These are phyloP conservation scores for Drosophila quadrilineata DNA, from an alignment of 1,140 invertebrate genomes.

Conservation along the genomic window DNA sequence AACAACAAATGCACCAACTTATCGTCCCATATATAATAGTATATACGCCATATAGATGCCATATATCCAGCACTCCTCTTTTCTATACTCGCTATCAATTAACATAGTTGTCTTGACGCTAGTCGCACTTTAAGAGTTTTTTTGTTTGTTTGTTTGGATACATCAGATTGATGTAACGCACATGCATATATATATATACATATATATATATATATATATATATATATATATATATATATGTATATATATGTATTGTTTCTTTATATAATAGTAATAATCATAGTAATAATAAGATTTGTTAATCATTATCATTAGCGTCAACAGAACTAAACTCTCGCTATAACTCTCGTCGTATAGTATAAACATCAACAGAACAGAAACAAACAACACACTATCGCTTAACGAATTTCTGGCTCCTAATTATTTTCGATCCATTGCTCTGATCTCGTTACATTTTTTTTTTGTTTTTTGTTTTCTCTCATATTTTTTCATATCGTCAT, in stretches of 20 bases:
- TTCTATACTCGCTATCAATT: slow-evolving; percentile 43
- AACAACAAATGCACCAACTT: slow-evolving; percentile 77
- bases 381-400: slow-evolving; percentile 74
- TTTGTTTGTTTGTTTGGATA: no score
- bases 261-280: no score
- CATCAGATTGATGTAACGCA: slow-evolving; percentile 5
- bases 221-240: slow-evolving; percentile 41
- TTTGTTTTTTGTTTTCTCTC: neutral
- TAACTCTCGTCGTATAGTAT: slow-evolving; percentile 76
- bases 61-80: slow-evolving; percentile 27
- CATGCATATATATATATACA: slow-evolving; percentile 11
- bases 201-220: slow-evolving; percentile 31
- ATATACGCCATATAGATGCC: no score
- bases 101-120: slow-evolving; percentile 34
- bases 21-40: no score
- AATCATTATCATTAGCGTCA: slow-evolving; percentile 71
- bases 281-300: no score
- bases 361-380: slow-evolving; percentile 79
- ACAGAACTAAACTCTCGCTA: slow-evolving; percentile 75
- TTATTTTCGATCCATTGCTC: no score
- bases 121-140: slow-evolving; percentile 32
- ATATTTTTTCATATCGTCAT: neutral
- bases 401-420: slow-evolving; percentile 45
- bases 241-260: slow-evolving; percentile 57
- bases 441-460: neutral